phyloP scores from a whole-genome alignment of 2,888 invertebrate genomes.

The Rhamnusium bicolor region DNA sequence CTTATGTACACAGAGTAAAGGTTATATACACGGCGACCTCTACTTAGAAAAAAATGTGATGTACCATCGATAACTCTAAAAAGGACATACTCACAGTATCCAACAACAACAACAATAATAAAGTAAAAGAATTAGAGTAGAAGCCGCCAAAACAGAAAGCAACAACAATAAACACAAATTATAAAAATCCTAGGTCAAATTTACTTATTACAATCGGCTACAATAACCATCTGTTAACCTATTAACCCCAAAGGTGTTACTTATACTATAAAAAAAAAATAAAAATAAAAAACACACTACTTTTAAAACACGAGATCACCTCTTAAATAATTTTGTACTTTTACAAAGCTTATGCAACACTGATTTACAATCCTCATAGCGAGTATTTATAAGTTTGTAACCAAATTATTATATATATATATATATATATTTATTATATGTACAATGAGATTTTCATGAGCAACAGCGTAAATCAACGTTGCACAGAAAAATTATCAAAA shows the following conservation, averaged over 20 bases:
- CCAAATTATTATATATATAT: background rate
- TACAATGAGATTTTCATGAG: conserved; percentile 50
- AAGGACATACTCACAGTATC: background rate
- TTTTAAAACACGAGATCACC: conserved; percentile 68
- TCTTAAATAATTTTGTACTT: conserved; percentile 70
- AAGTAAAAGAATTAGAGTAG: background rate
- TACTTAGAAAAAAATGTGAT: conserved; percentile 55
- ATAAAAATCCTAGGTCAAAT: conserved; percentile 45
- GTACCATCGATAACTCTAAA: conserved; percentile 44
- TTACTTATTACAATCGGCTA: conserved; percentile 46
- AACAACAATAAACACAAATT: conserved; percentile 47
- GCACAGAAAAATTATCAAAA: conserved; percentile 49
- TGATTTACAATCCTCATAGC: conserved; percentile 44
- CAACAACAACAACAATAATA: too few relatives aligned
- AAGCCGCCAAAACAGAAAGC: conserved; percentile 44
- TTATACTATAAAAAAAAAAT: conserved; percentile 58
- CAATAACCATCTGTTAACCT: conserved; percentile 46
- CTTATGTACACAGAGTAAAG: conserved; percentile 63
- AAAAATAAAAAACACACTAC: conserved; percentile 61
- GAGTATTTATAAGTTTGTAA: conserved; percentile 39
- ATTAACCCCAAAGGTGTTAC: conserved; percentile 54
- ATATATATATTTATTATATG: conserved; percentile 24
- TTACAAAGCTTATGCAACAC: conserved; percentile 56
- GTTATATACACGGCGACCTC: conserved; percentile 62
- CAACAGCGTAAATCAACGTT: conserved; percentile 50